phyloP scores from a whole-genome alignment of 2,888 invertebrate genomes.

The Malthinus seriepunctatus region DNA sequence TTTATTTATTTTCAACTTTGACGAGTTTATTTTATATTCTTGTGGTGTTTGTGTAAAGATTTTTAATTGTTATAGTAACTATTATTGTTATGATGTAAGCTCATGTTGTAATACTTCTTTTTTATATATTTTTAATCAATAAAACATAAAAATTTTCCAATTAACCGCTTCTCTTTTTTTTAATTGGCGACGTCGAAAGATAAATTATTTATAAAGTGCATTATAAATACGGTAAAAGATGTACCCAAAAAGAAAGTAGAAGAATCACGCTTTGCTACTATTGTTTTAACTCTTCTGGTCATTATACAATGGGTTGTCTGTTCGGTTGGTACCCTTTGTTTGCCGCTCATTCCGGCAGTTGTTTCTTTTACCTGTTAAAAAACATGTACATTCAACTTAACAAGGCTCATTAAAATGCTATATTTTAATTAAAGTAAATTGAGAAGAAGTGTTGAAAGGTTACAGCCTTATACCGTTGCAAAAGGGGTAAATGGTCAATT shows the following conservation, averaged over 20 bases:
- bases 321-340: slow-evolving; percentile 30
- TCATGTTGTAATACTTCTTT: slow-evolving; percentile 24
- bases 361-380: slow-evolving; percentile 22
- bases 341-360: slow-evolving; percentile 29
- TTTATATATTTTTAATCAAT: neutral
- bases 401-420: slow-evolving; percentile 9
- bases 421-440: neutral
- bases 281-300: slow-evolving; percentile 23
- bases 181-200: neutral
- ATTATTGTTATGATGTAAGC: slow-evolving; percentile 35
- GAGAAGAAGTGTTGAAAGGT: too few relatives aligned
- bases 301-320: slow-evolving; percentile 29
- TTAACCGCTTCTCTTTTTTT: neutral
- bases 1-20: too few relatives aligned
- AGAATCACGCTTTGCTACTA: slow-evolving; percentile 23
- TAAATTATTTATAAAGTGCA: too few relatives aligned
- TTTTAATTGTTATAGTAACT: slow-evolving; percentile 33
- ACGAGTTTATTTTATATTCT: too few relatives aligned
- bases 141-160: neutral
- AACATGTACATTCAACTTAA: slow-evolving; percentile 9
- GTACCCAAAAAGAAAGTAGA: slow-evolving; percentile 13
- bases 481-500: too few relatives aligned
- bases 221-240: neutral
- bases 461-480: too few relatives aligned
- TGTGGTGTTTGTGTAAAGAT: neutral